Percentiles rank a stretch among this genome's conserved stretches.
Conservation (phyloP, 2,797 vertebrate species). For the Carduelis carduelis region DNA sequence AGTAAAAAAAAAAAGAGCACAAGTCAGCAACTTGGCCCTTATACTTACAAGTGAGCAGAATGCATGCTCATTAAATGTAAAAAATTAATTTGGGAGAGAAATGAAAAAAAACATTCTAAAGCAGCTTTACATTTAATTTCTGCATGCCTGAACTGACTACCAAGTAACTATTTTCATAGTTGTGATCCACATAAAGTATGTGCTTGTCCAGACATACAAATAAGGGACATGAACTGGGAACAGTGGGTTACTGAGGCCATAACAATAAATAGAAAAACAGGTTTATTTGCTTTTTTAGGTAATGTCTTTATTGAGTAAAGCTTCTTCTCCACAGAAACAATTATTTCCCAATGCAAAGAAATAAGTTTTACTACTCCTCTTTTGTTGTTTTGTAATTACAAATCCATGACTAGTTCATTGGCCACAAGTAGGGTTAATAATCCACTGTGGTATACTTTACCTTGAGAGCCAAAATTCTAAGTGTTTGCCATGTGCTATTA, state of each 20-base stretch:
- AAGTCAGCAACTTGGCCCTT: not conserved
- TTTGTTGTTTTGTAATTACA: not conserved
- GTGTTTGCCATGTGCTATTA: not conserved
- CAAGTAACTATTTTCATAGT: not conserved
- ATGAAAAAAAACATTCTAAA: not conserved
- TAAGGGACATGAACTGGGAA: not conserved
- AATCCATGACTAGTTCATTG: not conserved
- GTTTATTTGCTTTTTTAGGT: not conserved
- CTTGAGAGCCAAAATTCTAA: not conserved
- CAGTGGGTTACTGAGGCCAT: not conserved
- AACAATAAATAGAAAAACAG: not conserved
- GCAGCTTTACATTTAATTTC: not conserved
- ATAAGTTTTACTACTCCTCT: not conserved
- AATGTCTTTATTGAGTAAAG: not conserved
- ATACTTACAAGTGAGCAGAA: not conserved
- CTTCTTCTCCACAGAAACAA: not conserved
- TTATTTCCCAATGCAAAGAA: not conserved
- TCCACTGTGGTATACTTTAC: not conserved
- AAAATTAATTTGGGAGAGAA: not conserved
- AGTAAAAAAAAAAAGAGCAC: not conserved
- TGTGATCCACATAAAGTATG: not conserved
- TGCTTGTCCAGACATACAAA: not conserved
- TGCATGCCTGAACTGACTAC: not conserved
- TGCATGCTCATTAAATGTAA: not conserved
- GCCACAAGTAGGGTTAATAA: not conserved